Evolutionary conservation across 2,797 vertebrate species (phyloP), one percentile per base, ranked within the genome.

Genomic region (Pangasius sanitwongsei): DNA sequence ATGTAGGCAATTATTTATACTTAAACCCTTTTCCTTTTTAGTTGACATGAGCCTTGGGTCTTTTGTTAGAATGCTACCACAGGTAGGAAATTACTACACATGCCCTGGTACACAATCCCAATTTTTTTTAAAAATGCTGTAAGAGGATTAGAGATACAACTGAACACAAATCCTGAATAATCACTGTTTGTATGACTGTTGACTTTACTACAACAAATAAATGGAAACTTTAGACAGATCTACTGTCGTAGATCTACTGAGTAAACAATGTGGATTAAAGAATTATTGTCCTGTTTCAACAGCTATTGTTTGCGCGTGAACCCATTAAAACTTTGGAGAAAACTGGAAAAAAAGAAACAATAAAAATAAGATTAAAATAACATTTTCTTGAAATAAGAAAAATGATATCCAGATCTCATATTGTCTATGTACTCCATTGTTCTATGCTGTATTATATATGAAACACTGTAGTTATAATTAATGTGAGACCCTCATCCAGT

Each of bases 401-500:
- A 82, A 57, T 23, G 3, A 59, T 16, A 23, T 59, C 16, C 20
- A 57, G 78, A 31, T 25, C 18, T 59, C 78, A 59, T 59, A 59
- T 82, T 83, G 53, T 82, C 16, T 83, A 31, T 77, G 48, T 57
- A 57, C 8, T 34, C 63, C 41, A 74, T 70, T 74, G 65, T 69
- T 83, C 65, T 55, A 15, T 55, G 78, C 53, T 87, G 78, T 31
- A 44, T 83, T 74, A 13, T 57, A 48, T 48, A 83, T 48, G 80
- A 53, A 87, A 87, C 20, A 72, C 31, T 61, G 9, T 69, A 72
- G 34, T 63, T 74, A 83, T 69, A 67, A 70, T 87, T 69, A 55
- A 80, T 55, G n/a, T 83, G 57, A 61, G 53, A 31, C 44, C 18
- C 65, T 57, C 7, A 13, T 72, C 50, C 63, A 57, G 78, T 87